Conservation (phyloP, 2,113 vertebrate species). For the Chroicocephalus ridibundus region DNA sequence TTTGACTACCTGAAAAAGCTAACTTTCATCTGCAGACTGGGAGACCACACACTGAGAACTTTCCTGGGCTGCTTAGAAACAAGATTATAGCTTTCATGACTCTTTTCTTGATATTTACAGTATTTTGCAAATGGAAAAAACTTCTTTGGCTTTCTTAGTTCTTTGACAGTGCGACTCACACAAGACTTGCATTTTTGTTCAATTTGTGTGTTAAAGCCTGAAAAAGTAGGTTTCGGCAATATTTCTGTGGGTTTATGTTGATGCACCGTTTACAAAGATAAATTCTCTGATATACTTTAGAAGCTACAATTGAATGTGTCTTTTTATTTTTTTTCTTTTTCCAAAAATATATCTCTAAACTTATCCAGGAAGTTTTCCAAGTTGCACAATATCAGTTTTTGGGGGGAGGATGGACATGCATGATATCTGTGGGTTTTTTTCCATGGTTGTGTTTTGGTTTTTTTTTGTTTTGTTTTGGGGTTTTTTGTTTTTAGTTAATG, state of each 20-base stretch:
- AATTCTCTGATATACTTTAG: neutral
- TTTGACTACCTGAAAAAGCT: neutral
- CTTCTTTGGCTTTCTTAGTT: neutral
- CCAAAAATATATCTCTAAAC: neutral
- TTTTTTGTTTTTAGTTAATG: neutral
- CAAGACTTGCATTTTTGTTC: neutral
- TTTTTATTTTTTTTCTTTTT: neutral
- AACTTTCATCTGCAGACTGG: neutral
- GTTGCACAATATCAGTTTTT: accelerated
- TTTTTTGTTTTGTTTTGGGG: neutral
- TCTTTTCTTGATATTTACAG: neutral
- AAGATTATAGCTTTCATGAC: neutral
- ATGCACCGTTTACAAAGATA: neutral
- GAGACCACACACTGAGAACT: neutral
- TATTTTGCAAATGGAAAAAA: neutral
- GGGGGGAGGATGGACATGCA: neutral
- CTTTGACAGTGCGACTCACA: neutral
- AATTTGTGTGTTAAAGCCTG: neutral
- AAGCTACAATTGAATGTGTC: neutral
- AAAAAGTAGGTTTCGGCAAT: neutral
- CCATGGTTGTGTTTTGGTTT: too few species aligned
- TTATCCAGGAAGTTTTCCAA: neutral
- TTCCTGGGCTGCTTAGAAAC: neutral
- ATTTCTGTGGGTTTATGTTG: neutral
- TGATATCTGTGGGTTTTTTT: neutral